Evolutionary conservation across 2,888 invertebrate species (phyloP), one percentile per base, ranked within the genome.

Genomic region (Spisula subtruncata): DNA sequence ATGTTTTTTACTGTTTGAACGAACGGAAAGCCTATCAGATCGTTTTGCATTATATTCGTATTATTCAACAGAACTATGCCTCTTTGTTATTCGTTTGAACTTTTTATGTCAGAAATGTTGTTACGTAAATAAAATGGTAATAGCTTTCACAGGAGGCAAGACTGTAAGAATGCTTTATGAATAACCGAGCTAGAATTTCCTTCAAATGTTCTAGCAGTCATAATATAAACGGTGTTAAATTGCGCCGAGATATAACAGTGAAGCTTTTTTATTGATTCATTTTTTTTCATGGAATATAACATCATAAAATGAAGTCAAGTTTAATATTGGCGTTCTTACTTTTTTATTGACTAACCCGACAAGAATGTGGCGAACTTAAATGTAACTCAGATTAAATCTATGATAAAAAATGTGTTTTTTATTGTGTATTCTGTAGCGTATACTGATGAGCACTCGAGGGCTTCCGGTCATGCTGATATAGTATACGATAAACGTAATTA

Each of bases 101-200:
- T 75, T 16, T 75, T 75, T 32, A 75, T 75, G 75, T 35, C 75
- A 75, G 75, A 35, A 35, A 25, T 75, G n/a, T 32, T 75, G 35
- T 75, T 75, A 16, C 32, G 75, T 32, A 32, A 75, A 75, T 75
- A 75, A 75, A 75, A 32, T 32, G 6, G 35, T 75, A 75, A 75
- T 75, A 35, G 35, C 35, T 75, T 75, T 75, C 35, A 75, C 75
- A 75, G 75, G 16, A 25, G 75, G 75, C 18, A 14, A 35, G 75
- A 75, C 5, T 16, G 16, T 14, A 75, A 75, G 75, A 75, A 75
- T 75, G 75, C 75, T 75, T 75, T 75, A 75, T 75, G 75, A 75
- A 32, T 75, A 75, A 75, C 32, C 32, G 2, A 18, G 35, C 1
- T 75, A 75, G 35, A 75, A 75, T 75, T 75, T 75, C 25, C 75